Evolutionary conservation across 2,888 invertebrate species (phyloP).

Genomic region (Coremacera marginata): DNA sequence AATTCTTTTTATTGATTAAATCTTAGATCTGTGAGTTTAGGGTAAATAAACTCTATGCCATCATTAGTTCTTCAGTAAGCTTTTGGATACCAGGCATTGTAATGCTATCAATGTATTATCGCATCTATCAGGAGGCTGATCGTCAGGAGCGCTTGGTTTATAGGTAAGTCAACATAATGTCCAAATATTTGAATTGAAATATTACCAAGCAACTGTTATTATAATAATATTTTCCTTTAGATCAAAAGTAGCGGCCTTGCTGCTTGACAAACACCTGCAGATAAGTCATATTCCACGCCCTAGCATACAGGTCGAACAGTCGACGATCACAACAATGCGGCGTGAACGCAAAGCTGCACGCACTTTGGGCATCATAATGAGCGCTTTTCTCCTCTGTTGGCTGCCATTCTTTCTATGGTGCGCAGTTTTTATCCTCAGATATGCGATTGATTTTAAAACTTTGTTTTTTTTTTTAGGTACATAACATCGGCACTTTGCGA

Average conservation of each 20-base stretch:
- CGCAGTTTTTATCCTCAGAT: not conserved
- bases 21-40: conserved; percentile 79
- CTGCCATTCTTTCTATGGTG: conserved; percentile 95
- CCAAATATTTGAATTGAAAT: too few species aligned
- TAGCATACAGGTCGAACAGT: conserved; percentile 79
- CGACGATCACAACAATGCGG: conserved; percentile 88
- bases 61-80: conserved; percentile 90
- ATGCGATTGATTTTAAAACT: not conserved
- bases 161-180: conserved; percentile 72
- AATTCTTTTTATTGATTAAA: not conserved
- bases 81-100: conserved; percentile 95
- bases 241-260: conserved; percentile 88
- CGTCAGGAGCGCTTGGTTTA: conserved; percentile 86
- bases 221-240: too few species aligned
- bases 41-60: conserved; percentile 88
- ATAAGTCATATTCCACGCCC: conserved; percentile 85
- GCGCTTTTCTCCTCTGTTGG: conserved; percentile 95
- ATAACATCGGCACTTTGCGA: conserved; percentile 83
- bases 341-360: conserved; percentile 91
- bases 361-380: conserved; percentile 96
- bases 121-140: conserved; percentile 87
- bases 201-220: too few species aligned
- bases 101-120: conserved; percentile 93
- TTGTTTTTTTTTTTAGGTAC: conserved; percentile 76
- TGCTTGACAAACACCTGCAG: conserved; percentile 89